These are phyloP conservation scores for Diachrysia chrysitis DNA, from an alignment of 2,888 invertebrate species.

Conservation along the genomic window DNA sequence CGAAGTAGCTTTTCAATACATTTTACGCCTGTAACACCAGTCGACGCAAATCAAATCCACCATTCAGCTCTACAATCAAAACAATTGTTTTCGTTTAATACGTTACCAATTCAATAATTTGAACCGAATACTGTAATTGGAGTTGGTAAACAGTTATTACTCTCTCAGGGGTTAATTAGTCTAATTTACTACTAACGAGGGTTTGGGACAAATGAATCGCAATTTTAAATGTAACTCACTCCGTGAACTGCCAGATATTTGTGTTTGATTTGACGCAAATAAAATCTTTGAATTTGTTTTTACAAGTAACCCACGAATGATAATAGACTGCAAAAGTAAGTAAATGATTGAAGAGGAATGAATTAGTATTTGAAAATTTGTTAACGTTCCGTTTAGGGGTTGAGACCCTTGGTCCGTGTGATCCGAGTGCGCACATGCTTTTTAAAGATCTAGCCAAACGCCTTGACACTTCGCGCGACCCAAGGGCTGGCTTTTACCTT, in stretches of 20 bases:
- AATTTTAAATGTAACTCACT: slow-evolving; percentile 50
- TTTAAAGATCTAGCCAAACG: too few relatives aligned
- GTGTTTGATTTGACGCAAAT: slow-evolving; percentile 33
- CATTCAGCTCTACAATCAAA: slow-evolving; percentile 46
- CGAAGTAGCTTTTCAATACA: not conserved
- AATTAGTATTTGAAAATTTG: too few relatives aligned
- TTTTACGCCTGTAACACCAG: slow-evolving; percentile 11
- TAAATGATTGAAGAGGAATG: too few relatives aligned
- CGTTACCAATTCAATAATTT: slow-evolving; percentile 63
- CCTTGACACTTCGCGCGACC: too few relatives aligned
- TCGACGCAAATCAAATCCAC: slow-evolving; percentile 17
- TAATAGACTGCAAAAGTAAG: too few relatives aligned
- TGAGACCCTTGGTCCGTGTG: too few relatives aligned
- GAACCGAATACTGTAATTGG: slow-evolving; percentile 63
- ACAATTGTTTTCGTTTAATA: slow-evolving; percentile 52
- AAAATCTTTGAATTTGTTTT: slow-evolving; percentile 37
- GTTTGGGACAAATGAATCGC: slow-evolving; percentile 55
- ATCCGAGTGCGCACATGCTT: too few relatives aligned
- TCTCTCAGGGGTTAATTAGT: slow-evolving; percentile 69
- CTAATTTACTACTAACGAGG: slow-evolving; percentile 68
- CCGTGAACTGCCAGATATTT: slow-evolving; percentile 31
- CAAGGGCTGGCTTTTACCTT: too few relatives aligned
- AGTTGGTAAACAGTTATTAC: slow-evolving; percentile 73
- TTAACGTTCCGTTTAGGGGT: too few relatives aligned
- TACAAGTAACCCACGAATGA: not conserved